These are phyloP conservation scores for Tetramorium simillimum DNA, from an alignment of 1,140 invertebrate genomes.

Conservation along the genomic window DNA sequence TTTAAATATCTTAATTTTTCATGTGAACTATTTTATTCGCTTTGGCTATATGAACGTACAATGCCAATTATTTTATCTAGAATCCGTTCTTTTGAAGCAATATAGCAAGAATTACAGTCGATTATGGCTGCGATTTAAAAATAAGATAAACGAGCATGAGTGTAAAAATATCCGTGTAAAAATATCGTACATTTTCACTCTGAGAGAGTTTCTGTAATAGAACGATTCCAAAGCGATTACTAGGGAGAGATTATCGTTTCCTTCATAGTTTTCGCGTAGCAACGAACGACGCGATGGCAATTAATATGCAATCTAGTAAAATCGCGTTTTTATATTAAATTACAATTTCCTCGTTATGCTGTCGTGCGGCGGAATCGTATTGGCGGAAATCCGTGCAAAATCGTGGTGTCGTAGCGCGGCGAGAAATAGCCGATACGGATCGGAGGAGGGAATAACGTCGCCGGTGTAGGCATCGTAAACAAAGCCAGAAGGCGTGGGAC, in stretches of 20 bases:
- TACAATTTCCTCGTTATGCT: background rate
- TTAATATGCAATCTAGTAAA: background rate
- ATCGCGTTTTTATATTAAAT: background rate
- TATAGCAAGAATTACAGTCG: background rate
- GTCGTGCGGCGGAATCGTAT: background rate
- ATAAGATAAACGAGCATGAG: background rate
- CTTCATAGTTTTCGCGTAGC: background rate
- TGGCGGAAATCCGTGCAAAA: constrained; percentile 29
- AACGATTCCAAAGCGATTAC: background rate
- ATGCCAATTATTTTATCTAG: background rate
- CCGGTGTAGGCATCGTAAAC: constrained; percentile 74
- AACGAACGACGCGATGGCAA: background rate
- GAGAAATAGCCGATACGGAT: constrained; percentile 76
- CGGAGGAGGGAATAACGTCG: constrained; percentile 73
- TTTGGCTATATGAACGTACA: background rate
- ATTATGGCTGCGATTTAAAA: background rate
- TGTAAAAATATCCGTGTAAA: background rate
- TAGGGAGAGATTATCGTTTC: background rate
- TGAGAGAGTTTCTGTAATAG: background rate
- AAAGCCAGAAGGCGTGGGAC: constrained; percentile 78
- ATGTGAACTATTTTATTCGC: constrained; percentile 16
- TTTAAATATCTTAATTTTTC: constrained; percentile 11
- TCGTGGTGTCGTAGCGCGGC: constrained; percentile 25
- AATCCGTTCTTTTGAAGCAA: background rate
- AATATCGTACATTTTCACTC: constrained; percentile 1